Evolutionary conservation across 1,140 invertebrate species (phyloP).

Genomic region (Microplitis mediator): DNA sequence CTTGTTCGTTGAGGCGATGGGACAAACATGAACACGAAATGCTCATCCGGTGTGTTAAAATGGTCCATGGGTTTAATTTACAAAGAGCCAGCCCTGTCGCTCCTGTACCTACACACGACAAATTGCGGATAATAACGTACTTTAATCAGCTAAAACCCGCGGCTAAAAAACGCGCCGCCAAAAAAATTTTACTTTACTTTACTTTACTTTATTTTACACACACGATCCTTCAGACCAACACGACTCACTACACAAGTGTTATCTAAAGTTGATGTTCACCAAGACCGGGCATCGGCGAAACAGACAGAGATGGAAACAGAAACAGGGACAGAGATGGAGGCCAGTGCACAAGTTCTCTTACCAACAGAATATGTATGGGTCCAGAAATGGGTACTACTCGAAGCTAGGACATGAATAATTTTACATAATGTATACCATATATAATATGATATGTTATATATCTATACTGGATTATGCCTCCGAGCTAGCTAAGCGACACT

Average conservation of each 20-base stretch:
- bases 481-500: not conserved
- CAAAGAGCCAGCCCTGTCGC: not conserved
- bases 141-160: not conserved
- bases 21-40: not conserved
- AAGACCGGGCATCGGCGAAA: no score
- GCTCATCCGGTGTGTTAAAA: not conserved
- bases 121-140: not conserved
- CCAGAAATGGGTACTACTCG: conserved; percentile 19
- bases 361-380: conserved; percentile 2
- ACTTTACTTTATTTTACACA: not conserved
- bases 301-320: not conserved
- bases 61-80: not conserved
- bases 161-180: no score
- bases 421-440: conserved; percentile 23
- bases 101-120: no score
- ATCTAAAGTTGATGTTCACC: no score
- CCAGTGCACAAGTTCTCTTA: not conserved
- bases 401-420: conserved; percentile 24
- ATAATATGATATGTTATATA: conserved; percentile 7
- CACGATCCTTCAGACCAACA: no score
- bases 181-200: not conserved
- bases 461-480: not conserved
- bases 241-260: no score
- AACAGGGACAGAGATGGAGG: no score
- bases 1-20: not conserved